These are phyloP conservation scores for Dynastes tityus DNA, from an alignment of 2,888 invertebrate genomes.

Conservation along the genomic window DNA sequence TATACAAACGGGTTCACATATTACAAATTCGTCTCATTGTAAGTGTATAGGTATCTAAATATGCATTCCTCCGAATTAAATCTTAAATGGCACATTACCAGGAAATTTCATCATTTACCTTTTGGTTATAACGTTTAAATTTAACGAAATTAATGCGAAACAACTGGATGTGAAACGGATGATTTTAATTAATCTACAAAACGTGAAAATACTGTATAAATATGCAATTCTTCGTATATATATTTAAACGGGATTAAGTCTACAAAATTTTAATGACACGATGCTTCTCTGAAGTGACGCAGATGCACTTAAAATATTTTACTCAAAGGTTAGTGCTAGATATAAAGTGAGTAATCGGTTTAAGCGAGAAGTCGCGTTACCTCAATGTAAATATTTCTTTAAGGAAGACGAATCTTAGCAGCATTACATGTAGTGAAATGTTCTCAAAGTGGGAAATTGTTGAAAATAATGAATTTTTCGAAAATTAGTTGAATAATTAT, in stretches of 20 bases:
- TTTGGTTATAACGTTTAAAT: constrained; percentile 42
- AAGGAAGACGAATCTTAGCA: not conserved
- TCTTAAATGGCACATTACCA: constrained; percentile 9
- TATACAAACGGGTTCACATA: constrained; percentile 4
- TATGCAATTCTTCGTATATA: constrained; percentile 25
- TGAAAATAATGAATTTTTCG: too few species aligned
- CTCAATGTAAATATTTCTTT: constrained; percentile 1
- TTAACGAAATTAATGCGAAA: constrained; percentile 33
- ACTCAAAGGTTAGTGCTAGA: not conserved
- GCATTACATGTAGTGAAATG: not conserved
- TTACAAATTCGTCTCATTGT: constrained; percentile 5
- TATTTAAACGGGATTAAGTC: constrained; percentile 24
- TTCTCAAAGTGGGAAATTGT: too few species aligned
- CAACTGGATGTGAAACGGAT: constrained; percentile 20
- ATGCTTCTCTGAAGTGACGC: constrained; percentile 11
- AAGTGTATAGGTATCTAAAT: constrained; percentile 3
- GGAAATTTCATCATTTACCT: constrained; percentile 10
- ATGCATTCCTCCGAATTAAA: constrained; percentile 13
- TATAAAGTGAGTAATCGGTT: not conserved
- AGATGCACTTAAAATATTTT: constrained; percentile 6
- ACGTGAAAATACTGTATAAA: constrained; percentile 24
- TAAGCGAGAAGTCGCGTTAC: not conserved
- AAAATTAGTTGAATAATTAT: too few species aligned
- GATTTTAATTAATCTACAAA: constrained; percentile 16
- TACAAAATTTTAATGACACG: not conserved